phyloP scores from a whole-genome alignment of 2,113 vertebrate species.

The Camelus dromedarius region DNA sequence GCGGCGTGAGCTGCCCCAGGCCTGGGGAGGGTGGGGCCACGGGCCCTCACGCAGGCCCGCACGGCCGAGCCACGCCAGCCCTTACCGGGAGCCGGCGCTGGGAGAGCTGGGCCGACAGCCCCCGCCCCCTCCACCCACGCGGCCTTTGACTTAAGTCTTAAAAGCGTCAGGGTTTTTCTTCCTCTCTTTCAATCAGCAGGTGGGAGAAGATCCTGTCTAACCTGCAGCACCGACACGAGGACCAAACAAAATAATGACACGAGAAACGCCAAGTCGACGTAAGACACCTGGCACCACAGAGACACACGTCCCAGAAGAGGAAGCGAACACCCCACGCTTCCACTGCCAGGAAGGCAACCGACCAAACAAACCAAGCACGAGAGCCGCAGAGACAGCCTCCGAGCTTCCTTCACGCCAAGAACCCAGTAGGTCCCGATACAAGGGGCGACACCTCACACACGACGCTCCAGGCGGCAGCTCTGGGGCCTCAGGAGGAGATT shows the following conservation, averaged over 20 bases:
- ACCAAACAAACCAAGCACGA: neutral
- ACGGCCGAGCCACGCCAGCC: neutral
- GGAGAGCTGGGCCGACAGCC: too few species aligned
- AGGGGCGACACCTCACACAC: neutral
- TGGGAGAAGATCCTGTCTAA: neutral
- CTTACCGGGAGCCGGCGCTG: neutral
- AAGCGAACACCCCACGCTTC: neutral
- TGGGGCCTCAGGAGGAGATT: neutral
- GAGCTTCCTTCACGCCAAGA: neutral
- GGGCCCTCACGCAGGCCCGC: neutral
- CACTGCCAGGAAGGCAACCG: neutral
- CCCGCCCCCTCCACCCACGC: too few species aligned
- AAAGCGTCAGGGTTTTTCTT: neutral
- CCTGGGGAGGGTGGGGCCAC: neutral
- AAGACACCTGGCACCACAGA: neutral
- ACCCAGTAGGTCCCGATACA: neutral
- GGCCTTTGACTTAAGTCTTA: neutral
- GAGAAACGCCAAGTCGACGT: neutral
- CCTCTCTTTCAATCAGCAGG: slow-evolving; percentile 23
- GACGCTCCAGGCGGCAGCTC: neutral
- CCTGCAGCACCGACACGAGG: neutral
- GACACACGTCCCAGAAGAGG: neutral
- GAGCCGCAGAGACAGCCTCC: neutral
- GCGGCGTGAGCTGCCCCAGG: neutral
- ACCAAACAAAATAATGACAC: slow-evolving; percentile 16